Conservation (phyloP, 1,140 invertebrate genomes). For the Drosophila pseudoobscura region DNA sequence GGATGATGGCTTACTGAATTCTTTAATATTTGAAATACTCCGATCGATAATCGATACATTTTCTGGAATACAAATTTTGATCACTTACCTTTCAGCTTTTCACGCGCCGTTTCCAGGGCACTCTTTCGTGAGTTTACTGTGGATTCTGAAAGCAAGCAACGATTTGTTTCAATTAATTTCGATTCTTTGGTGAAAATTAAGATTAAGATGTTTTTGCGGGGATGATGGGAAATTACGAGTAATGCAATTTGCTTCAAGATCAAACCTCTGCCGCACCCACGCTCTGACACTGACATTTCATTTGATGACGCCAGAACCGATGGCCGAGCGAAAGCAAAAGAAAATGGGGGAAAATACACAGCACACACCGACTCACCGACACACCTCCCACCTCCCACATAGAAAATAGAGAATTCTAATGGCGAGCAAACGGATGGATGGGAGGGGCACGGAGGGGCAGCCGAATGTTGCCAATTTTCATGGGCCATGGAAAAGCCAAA, state of each 20-base stretch:
- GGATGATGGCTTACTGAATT: too few species aligned
- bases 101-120: conserved; percentile 64
- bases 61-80: too few species aligned
- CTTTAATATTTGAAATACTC: too few species aligned
- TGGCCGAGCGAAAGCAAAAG: conserved; percentile 37
- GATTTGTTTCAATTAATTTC: background rate
- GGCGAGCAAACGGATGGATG: background rate
- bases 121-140: conserved; percentile 76
- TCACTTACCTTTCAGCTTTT: conserved; percentile 68
- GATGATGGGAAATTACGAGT: conserved; percentile 4
- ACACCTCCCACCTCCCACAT: conserved; percentile 2
- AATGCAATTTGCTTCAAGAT: conserved; percentile 38
- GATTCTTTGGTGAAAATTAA: conserved; percentile 3
- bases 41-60: too few species aligned
- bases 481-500: conserved; percentile 14
- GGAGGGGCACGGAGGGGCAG: background rate
- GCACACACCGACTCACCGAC: conserved; percentile 2
- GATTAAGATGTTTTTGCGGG: conserved; percentile 3
- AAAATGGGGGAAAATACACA: conserved; percentile 35
- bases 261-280: conserved; percentile 50
- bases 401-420: conserved; percentile 47
- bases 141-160: conserved; percentile 55
- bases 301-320: conserved; percentile 63
- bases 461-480: conserved; percentile 69
- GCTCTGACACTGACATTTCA: conserved; percentile 74